Base-by-base conservation (phyloP, 2,113 vertebrate species). In the Ivindomyrus marchei region DNA sequence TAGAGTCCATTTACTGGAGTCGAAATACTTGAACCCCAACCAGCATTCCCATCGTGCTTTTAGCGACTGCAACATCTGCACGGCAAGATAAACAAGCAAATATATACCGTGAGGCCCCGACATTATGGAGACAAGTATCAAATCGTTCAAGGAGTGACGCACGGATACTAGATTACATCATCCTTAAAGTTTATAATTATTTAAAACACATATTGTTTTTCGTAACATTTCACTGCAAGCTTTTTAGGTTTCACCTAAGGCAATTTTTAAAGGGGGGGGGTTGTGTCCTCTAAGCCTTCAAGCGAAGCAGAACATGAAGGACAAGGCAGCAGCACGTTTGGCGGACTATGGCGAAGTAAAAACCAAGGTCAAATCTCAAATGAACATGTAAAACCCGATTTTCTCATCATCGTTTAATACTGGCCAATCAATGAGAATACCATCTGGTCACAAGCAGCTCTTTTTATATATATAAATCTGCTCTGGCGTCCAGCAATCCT, bases 341-440 rank as follows among this genome's bases (percentile, higher is more conserved):
- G 85, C 31, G 31, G 49, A 2, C 13, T 53, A 8, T 1, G 15
- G 4, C 15, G 15, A 53, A 53, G 50, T 36, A 53, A 39, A 53
- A 53, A 87, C 50, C 50, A 19, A 87, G 50, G 49, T 87, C 27
- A 87, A 56, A 87, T 53, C 85, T 87, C 49, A 53, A 56, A 87
- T 53, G 49, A 87, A 36, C 50, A 87, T 15, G 85, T 87, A 53
- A 52, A 87, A 87, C 27, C 49, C 49, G 49, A 87, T 87, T 87
- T 87, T 87, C 49, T 53, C 49, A 53, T 87, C 85, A 87, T 50
- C 47, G n/a, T 52, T 87, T 53, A 87, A 53, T 36, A n/a, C 31
- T 21, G 27, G 85, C 31, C 50, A 36, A 53, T 58, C 36, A 24
- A 58, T 88, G 87, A 39, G 52, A 88, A 21, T n/a, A 45, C 53